These are phyloP conservation scores for Serrognathus titanus DNA, from an alignment of 2,888 invertebrate species.

Conservation along the genomic window DNA sequence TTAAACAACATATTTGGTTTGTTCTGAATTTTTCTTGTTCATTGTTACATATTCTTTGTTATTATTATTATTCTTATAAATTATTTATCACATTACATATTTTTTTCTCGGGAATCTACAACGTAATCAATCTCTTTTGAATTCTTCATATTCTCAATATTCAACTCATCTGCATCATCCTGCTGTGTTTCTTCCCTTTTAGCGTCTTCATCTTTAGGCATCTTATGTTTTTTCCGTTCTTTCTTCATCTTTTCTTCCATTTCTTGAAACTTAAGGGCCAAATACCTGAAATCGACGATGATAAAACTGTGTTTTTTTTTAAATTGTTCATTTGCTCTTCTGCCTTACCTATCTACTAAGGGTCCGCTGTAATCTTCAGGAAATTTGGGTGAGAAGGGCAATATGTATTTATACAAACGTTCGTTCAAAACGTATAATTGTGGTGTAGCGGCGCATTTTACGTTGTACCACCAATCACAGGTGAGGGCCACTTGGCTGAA, in stretches of 20 bases:
- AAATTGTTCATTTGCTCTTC: neutral
- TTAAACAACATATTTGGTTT: no score
- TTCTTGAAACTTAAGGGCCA: slow-evolving; percentile 80
- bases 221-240: slow-evolving; percentile 59
- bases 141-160: slow-evolving; percentile 16
- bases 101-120: no score
- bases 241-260: slow-evolving; percentile 78
- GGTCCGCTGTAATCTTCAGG: slow-evolving; percentile 89
- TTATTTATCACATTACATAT: no score
- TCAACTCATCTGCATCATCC: slow-evolving; percentile 30
- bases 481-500: slow-evolving; percentile 86
- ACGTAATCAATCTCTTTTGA: neutral
- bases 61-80: no score
- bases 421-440: slow-evolving; percentile 87
- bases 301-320: neutral
- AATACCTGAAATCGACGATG: slow-evolving; percentile 55
- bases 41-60: no score
- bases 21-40: no score
- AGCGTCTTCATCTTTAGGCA: slow-evolving; percentile 30
- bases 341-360: slow-evolving; percentile 71
- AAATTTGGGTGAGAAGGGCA: slow-evolving; percentile 82
- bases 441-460: slow-evolving; percentile 76
- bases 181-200: slow-evolving; percentile 22
- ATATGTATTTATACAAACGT: slow-evolving; percentile 81
- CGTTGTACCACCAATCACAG: slow-evolving; percentile 93